phyloP scores from a whole-genome alignment of 2,888 invertebrate genomes.

The Leucophenga maculata region DNA sequence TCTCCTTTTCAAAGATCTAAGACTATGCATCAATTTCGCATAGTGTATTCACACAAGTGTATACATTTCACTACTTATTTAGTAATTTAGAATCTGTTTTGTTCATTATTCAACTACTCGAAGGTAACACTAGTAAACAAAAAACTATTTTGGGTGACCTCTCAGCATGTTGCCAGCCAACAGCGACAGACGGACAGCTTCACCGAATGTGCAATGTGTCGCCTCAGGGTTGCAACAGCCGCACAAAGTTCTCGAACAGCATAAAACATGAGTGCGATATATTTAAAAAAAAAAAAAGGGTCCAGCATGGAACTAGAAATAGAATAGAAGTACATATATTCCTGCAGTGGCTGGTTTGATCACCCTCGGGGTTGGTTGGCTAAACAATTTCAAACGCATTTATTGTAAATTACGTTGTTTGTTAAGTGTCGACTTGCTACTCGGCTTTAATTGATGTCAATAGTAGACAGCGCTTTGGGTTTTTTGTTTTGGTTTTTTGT shows the following conservation, averaged over 20 bases:
- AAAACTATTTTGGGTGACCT: slow-evolving; percentile 59
- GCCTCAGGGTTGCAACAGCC: slow-evolving; percentile 49
- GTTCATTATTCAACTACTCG: slow-evolving; percentile 50
- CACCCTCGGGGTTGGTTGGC: slow-evolving; percentile 36
- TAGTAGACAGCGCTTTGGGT: slow-evolving; percentile 55
- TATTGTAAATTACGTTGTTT: slow-evolving; percentile 66
- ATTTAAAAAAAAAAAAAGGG: slow-evolving; percentile 26
- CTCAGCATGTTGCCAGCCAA: slow-evolving; percentile 41
- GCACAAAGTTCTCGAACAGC: slow-evolving; percentile 2
- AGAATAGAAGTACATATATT: not conserved
- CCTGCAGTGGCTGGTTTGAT: not conserved
- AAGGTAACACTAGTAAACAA: not conserved
- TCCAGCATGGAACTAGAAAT: slow-evolving; percentile 11
- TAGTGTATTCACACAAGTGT: slow-evolving; percentile 47
- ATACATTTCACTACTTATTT: slow-evolving; percentile 45
- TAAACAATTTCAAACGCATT: slow-evolving; percentile 56
- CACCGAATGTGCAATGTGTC: slow-evolving; percentile 33
- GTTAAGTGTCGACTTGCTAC: slow-evolving; percentile 65
- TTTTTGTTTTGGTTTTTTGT: slow-evolving; percentile 19
- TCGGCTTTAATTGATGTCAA: slow-evolving; percentile 68
- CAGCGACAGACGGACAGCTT: slow-evolving; percentile 34
- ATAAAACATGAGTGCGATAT: slow-evolving; percentile 1
- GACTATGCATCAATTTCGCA: slow-evolving; percentile 31
- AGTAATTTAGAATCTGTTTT: slow-evolving; percentile 66
- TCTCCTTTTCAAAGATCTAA: not conserved